Conservation (phyloP, 2,888 invertebrate genomes). For the Amblyteles armatorius region DNA sequence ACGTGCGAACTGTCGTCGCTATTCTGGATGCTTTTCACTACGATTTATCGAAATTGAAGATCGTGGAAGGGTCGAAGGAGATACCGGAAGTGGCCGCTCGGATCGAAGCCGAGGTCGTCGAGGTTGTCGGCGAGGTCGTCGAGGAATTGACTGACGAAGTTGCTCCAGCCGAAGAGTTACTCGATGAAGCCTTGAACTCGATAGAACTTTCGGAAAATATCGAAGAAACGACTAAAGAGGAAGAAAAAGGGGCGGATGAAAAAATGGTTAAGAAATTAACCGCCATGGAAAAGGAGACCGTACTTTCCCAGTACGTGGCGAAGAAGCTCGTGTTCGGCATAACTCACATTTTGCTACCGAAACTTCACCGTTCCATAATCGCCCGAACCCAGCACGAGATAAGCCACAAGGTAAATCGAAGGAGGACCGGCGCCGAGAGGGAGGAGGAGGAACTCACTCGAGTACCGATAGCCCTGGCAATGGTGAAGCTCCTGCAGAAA, state of each 20-base stretch:
- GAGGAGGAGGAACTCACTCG: slow-evolving; percentile 96
- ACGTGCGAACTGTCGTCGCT: slow-evolving; percentile 91
- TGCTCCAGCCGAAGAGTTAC: slow-evolving; percentile 83
- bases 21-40: slow-evolving; percentile 97
- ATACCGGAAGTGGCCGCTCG: slow-evolving; percentile 77
- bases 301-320: slow-evolving; percentile 90
- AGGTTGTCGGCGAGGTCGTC: slow-evolving; percentile 80
- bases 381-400: slow-evolving; percentile 90
- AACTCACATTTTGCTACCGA: slow-evolving; percentile 91
- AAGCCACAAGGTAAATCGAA: slow-evolving; percentile 92
- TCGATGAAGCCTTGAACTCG: slow-evolving; percentile 78
- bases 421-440: slow-evolving; percentile 88
- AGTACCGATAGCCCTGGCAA: slow-evolving; percentile 96
- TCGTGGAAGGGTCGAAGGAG: slow-evolving; percentile 54
- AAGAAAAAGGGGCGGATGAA: slow-evolving; percentile 62
- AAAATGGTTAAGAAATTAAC: slow-evolving; percentile 64
- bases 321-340: slow-evolving; percentile 91
- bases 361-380: slow-evolving; percentile 90
- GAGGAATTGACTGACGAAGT: slow-evolving; percentile 72
- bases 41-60: slow-evolving; percentile 90
- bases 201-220: slow-evolving; percentile 72
- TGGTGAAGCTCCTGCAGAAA: slow-evolving; percentile 95
- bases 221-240: slow-evolving; percentile 80
- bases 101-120: slow-evolving; percentile 57
- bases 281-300: slow-evolving; percentile 84